Evolutionary conservation across 2,888 invertebrate genomes (phyloP), one percentile per base, ranked within the genome.

Genomic region (Acleris emargana): DNA sequence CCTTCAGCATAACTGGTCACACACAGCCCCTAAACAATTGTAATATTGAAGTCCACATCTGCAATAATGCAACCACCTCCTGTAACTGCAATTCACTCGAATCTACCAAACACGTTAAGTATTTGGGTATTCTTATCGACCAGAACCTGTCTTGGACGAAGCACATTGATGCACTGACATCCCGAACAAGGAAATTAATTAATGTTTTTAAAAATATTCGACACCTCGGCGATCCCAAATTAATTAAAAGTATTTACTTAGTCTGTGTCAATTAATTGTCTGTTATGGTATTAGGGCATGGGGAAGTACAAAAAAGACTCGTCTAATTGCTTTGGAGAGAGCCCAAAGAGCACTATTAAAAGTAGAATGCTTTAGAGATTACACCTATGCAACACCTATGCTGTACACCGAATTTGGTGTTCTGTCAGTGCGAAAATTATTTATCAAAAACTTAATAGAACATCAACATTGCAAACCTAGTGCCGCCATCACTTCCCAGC

Each of bases 1-100:
- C 32, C 25, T 69, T 71, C 42, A 45, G 17, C n/a, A 42, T 13
- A 42, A 42, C 16, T 57, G 13, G 20, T 11, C 32, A 25, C 13
- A 32, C 49, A 3, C 17, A 13, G 9, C 54, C 59, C 13, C 38
- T 28, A 20, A 18, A 42, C 17, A 22, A 25, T 50, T 28, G 5
- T 18, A 28, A 16, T 42, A 22, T 60, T 16, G 28, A 32, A 5
- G 52, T 45, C 11, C 60, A 60, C 9, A 22, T 17, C 5, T 52
- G 53, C 50, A n/a, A 49, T 11, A 18, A 17, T 18, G n/a, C 47
- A 18, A 7, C 1, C 6, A n/a, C 47, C 6, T 9, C 17, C 1
- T 49, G 47, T 17, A 3, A 49, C 18, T 49, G 47, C 2, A 11
- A 49, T 9, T n/a, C 18, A 18, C 17, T 47, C n/a, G 47, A 18